Evolutionary conservation across 2,888 invertebrate species (phyloP), one percentile per base, ranked within the genome.

Genomic region (Cotesia congregata): DNA sequence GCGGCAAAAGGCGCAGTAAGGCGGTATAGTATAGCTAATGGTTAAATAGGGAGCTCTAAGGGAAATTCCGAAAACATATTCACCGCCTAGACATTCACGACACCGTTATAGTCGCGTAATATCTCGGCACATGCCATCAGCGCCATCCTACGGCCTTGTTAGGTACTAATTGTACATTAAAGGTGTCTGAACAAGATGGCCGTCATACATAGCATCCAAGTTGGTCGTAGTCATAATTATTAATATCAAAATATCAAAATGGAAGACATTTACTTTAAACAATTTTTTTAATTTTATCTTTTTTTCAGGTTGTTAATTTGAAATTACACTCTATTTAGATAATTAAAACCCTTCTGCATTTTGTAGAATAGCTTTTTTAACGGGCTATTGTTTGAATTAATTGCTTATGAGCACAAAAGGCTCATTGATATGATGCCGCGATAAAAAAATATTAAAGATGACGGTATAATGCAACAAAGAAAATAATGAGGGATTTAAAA

Each of bases 111-210:
- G 2, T 65, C 64, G 70, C 67, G 60, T 77, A 50, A 75, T 74
- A 78, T 77, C 77, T 77, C 72, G 69, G 67, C 73, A 75, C 78
- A 74, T 68, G 72, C 72, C 67, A 61, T 17, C 15, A 30, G 75
- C 60, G 64, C 50, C 50, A 50, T 12, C 50, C 50, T 30, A 30
- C 30, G 30, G 30, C 30, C 30, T 2, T 30, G 30, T 0, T 30
- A 3, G 30, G 3, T 30, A 30, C 30, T 30, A 30, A 30, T 30
- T 30, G 30, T 30, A 3, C 30, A 30, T 30, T 30, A 30, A 30
- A 30, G 30, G 30, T 4, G 30, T 30, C 30, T 30, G 3, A 30
- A 30, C 30, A 30, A 30, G 30, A 30, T 30, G 3, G 30, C 3
- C 30, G 30, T 30, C 30, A 30, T 30, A 30, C 12, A 50, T 12